phyloP scores from a whole-genome alignment of 2,113 vertebrate genomes.

The Neogale vison region DNA sequence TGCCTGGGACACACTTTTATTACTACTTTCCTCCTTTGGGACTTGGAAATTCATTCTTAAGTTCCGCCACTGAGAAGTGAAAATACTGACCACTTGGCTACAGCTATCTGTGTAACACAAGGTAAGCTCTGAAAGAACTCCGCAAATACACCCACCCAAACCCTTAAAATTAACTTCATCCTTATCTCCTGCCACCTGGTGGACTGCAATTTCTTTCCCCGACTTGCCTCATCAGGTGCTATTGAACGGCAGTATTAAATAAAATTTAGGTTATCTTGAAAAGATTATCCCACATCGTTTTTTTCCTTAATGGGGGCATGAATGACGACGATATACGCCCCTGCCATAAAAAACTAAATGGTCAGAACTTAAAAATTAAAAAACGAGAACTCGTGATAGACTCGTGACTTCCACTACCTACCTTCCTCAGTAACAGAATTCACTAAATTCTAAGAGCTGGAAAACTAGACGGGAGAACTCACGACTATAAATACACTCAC shows the following conservation, averaged over 20 bases:
- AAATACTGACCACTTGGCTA: neutral
- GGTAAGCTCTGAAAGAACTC: neutral
- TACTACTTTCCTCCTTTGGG: neutral
- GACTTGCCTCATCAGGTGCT: neutral
- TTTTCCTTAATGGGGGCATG: neutral
- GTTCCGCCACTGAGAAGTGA: neutral
- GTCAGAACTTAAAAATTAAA: neutral
- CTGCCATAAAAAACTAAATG: neutral
- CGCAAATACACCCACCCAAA: neutral
- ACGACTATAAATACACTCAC: fast-evolving
- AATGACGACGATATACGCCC: neutral
- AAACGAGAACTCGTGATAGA: neutral
- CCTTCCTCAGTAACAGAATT: neutral
- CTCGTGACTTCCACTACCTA: neutral
- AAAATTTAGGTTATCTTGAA: neutral
- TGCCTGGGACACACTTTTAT: neutral
- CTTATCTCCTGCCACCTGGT: neutral
- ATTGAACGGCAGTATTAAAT: neutral
- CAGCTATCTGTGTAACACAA: neutral
- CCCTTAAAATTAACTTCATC: neutral
- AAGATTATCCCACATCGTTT: neutral
- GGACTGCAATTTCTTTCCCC: neutral
- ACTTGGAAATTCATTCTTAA: neutral
- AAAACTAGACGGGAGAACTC: neutral
- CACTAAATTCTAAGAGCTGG: neutral